phyloP scores from a whole-genome alignment of 1,140 invertebrate genomes.

The Drosophila bifasciata region DNA sequence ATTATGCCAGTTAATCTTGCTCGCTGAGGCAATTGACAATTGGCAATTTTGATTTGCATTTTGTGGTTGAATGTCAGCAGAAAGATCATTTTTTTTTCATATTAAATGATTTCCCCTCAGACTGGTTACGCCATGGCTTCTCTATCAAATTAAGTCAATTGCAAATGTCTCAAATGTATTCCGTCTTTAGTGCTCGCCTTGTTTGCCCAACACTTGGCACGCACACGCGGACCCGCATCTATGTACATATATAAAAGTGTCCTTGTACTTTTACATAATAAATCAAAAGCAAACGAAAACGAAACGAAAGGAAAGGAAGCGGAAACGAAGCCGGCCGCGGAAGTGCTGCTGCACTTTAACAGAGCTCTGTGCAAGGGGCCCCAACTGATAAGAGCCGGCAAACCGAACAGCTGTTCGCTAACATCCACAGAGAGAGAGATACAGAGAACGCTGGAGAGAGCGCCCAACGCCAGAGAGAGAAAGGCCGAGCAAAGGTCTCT shows the following conservation, averaged over 20 bases:
- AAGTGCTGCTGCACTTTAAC: constrained; percentile 45
- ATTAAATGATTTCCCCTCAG: constrained; percentile 14
- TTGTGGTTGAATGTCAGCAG: constrained; percentile 2
- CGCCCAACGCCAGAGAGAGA: constrained; percentile 2
- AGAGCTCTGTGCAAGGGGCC: constrained; percentile 32
- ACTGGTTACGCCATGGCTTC: background rate
- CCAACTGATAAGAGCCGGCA: constrained; percentile 74
- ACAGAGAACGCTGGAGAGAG: constrained; percentile 5
- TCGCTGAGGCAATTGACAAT: constrained; percentile 27
- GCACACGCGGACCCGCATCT: constrained; percentile 25
- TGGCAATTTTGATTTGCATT: constrained; percentile 48
- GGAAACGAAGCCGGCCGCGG: background rate
- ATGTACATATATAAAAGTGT: constrained; percentile 54
- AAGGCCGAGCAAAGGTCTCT: constrained; percentile 14
- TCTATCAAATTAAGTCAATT: constrained; percentile 32
- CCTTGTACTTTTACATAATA: constrained; percentile 79
- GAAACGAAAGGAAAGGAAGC: constrained; percentile 20
- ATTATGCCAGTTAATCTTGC: constrained; percentile 1
- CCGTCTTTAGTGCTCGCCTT: constrained; percentile 41
- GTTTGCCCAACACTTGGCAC: constrained; percentile 68
- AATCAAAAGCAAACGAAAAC: constrained; percentile 50
- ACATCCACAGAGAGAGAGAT: constrained; percentile 15
- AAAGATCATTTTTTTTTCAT: constrained; percentile 18
- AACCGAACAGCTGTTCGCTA: constrained; percentile 50
- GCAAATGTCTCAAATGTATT: constrained; percentile 49